A percentile compares a stretch with the other conserved stretches of the same genome.
Conservation (phyloP, 2,113 vertebrate genomes). For the Strix aluco region DNA sequence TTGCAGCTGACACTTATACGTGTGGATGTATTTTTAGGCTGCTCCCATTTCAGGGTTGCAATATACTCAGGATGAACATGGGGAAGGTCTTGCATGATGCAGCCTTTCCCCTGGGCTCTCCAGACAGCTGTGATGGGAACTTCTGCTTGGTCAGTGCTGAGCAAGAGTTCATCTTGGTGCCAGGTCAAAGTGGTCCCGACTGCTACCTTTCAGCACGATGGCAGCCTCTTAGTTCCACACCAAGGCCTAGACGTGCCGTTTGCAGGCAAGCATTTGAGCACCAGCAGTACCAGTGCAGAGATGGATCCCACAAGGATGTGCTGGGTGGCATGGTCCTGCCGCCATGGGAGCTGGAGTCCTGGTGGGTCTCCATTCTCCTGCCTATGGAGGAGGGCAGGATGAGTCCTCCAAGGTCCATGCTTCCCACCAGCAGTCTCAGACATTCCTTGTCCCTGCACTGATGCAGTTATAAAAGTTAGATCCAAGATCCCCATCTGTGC, state of each 20-base stretch:
- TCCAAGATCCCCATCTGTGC: neutral
- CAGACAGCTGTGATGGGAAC: neutral
- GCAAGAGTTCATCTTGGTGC: neutral
- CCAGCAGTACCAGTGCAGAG: neutral
- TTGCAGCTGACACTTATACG: neutral
- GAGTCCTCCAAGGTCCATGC: neutral
- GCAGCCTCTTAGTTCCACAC: neutral
- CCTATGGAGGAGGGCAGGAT: neutral
- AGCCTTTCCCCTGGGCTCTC: neutral
- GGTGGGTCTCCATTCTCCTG: neutral
- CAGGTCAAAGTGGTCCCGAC: neutral
- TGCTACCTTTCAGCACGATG: neutral
- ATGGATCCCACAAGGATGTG: neutral
- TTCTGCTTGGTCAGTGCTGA: neutral
- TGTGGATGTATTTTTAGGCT: neutral
- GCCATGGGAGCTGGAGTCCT: neutral
- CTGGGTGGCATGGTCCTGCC: neutral
- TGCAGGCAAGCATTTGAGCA: neutral
- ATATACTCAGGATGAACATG: neutral
- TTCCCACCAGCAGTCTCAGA: neutral
- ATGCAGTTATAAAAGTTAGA: neutral
- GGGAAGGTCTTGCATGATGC: neutral
- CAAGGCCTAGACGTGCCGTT: neutral
- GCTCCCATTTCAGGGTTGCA: neutral
- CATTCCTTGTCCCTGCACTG: neutral